Evolutionary conservation across 2,113 vertebrate genomes (phyloP).

Genomic region (Corvus cornix): DNA sequence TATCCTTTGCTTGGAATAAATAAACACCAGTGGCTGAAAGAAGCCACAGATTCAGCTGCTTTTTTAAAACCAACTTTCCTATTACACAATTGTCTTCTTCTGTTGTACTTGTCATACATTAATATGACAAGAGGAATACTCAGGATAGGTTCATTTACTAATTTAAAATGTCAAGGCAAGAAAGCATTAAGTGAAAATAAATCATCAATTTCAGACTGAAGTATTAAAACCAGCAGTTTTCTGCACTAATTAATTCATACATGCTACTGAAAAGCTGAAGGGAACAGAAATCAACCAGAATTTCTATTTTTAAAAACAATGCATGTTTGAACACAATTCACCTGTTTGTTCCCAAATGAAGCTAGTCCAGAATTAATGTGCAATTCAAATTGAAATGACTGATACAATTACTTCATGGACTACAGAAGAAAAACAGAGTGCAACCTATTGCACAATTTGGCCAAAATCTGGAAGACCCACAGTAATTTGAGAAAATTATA

Average conservation of each 20-base stretch:
- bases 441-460: background rate
- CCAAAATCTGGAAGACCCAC: background rate
- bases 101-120: background rate
- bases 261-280: background rate
- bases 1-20: background rate
- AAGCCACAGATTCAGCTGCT: background rate
- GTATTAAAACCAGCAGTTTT: background rate
- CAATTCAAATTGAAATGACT: background rate
- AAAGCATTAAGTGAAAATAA: background rate
- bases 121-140: background rate
- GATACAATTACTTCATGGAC: background rate
- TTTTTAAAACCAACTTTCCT: background rate
- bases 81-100: background rate
- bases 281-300: background rate
- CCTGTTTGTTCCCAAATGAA: background rate
- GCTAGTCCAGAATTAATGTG: background rate
- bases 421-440: background rate
- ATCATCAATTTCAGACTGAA: background rate
- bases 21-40: background rate
- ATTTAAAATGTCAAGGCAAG: background rate
- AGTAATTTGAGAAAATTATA: background rate
- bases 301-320: background rate
- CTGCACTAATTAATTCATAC: background rate
- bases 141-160: background rate
- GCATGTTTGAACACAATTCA: background rate